Evolutionary conservation across 2,113 vertebrate genomes (phyloP).

Genomic region (Cynocephalus volans): DNA sequence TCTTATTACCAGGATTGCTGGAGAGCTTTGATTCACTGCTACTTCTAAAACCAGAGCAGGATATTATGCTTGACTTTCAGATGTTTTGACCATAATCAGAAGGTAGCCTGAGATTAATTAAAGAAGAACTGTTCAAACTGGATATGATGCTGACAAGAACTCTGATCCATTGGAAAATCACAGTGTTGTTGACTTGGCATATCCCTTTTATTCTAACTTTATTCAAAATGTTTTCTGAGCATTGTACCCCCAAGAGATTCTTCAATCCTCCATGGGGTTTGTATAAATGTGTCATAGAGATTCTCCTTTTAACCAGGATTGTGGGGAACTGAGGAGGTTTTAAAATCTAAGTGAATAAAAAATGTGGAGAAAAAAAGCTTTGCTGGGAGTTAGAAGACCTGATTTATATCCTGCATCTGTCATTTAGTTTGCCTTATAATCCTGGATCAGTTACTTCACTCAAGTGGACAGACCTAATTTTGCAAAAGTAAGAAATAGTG

Average conservation of each 20-base stretch:
- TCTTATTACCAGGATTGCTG: neutral
- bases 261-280: neutral
- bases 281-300: neutral
- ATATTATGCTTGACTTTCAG: neutral
- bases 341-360: neutral
- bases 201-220: neutral
- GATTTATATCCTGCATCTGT: constrained; percentile 6
- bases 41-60: constrained; percentile 49
- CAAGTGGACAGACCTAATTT: neutral
- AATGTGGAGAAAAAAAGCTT: neutral
- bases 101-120: neutral
- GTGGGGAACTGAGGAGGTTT: neutral
- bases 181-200: neutral
- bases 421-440: constrained; percentile 6
- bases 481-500: constrained; percentile 36
- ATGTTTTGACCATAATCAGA: constrained; percentile 20
- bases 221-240: neutral
- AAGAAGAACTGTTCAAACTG: neutral
- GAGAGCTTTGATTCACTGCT: constrained; percentile 26
- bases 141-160: neutral
- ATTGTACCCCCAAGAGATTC: neutral
- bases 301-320: neutral
- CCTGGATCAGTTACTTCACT: constrained; percentile 24
- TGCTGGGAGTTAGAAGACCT: neutral
- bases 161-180: neutral